phyloP scores from a whole-genome alignment of 2,888 invertebrate genomes.

The Scrobipalpa costella region DNA sequence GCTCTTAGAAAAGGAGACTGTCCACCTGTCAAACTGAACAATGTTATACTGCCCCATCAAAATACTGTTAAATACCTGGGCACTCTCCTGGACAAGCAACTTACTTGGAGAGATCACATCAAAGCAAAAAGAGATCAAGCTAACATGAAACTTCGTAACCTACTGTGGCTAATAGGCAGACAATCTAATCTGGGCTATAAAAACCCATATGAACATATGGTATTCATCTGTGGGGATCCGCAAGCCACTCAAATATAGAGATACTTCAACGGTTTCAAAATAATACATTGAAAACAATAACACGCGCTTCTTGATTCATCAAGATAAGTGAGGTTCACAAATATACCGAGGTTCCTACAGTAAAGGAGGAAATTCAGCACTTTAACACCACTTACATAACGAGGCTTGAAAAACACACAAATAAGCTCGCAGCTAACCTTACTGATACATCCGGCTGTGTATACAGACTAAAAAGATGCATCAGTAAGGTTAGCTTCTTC shows the following conservation, averaged over 20 bases:
- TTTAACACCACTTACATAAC: neutral
- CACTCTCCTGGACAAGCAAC: neutral
- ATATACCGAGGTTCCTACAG: too few relatives aligned
- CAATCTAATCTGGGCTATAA: neutral
- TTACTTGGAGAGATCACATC: neutral
- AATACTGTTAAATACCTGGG: neutral
- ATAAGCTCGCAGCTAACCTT: too few relatives aligned
- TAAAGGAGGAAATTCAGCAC: neutral
- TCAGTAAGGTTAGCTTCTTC: too few relatives aligned
- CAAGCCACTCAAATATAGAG: too few relatives aligned
- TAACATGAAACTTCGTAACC: neutral
- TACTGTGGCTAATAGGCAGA: neutral
- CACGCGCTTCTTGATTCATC: too few relatives aligned
- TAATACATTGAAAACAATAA: too few relatives aligned
- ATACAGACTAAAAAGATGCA: too few relatives aligned
- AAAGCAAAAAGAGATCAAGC: neutral
- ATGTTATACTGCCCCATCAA: neutral
- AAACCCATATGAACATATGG: slow-evolving; percentile 9
- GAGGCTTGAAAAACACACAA: too few relatives aligned
- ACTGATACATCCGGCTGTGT: too few relatives aligned
- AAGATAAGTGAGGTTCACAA: too few relatives aligned
- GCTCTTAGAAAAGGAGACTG: neutral
- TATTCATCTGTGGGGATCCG: neutral
- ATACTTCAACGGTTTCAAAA: too few relatives aligned
- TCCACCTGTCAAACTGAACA: neutral